These are phyloP conservation scores for Proterorhinus semilunaris DNA, from an alignment of 2,113 vertebrate species.

Conservation along the genomic window DNA sequence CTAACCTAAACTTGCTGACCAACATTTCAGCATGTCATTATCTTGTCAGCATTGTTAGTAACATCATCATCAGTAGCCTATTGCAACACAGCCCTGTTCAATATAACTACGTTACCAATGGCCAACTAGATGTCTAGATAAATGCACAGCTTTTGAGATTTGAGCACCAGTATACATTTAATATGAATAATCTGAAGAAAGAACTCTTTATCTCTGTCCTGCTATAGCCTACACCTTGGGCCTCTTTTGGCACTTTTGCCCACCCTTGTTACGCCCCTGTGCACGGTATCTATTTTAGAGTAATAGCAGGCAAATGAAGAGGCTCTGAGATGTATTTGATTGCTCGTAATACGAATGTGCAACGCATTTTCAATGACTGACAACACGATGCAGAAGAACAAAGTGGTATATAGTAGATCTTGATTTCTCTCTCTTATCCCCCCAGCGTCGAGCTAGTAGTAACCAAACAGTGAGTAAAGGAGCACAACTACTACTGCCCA, in stretches of 20 bases:
- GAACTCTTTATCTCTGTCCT: no score
- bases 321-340: no score
- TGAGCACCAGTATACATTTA: no score
- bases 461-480: not conserved
- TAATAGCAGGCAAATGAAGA: no score
- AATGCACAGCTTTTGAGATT: no score
- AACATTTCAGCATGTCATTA: not conserved
- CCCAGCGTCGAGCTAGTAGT: not conserved
- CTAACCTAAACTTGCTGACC: not conserved
- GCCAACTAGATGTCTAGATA: no score
- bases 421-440: not conserved
- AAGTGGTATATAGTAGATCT: not conserved
- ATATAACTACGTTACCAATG: not conserved
- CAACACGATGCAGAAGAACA: not conserved
- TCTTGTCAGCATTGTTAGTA: not conserved
- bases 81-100: not conserved
- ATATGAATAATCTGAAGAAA: no score
- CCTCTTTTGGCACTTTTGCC: not conserved
- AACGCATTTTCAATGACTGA: not conserved
- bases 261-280: slow-evolving; percentile 1
- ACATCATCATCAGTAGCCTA: not conserved
- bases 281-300: not conserved
- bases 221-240: not conserved
- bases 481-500: not conserved
- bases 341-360: not conserved